Percentiles rank a stretch among this genome's conserved stretches.
Conservation (phyloP, 2,113 vertebrate species). For the Morone chrysops region DNA sequence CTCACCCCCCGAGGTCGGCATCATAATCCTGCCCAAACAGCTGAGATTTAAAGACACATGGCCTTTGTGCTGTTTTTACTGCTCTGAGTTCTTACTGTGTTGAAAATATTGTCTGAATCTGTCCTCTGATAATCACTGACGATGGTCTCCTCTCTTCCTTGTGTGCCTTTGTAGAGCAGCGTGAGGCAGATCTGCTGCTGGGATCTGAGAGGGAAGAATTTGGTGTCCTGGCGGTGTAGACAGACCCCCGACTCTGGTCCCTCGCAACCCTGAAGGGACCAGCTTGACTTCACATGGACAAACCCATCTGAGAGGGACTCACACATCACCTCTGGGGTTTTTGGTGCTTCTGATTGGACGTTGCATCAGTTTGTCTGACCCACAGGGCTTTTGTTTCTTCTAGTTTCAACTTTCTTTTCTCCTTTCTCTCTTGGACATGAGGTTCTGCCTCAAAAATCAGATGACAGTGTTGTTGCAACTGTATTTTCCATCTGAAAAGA, state of each 20-base stretch:
- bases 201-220: constrained; percentile 50
- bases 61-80: constrained; percentile 27
- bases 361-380: not conserved
- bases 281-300: constrained; percentile 18
- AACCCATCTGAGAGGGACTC: not conserved
- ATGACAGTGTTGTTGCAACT: not conserved
- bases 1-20: not conserved
- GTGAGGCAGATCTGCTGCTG: constrained; percentile 16
- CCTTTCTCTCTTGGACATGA: not conserved
- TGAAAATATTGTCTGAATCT: constrained; percentile 33
- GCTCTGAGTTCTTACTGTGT: constrained; percentile 24
- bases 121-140: constrained; percentile 8
- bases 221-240: not conserved
- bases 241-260: not conserved
- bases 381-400: not conserved
- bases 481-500: not conserved
- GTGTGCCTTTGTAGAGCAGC: constrained; percentile 56
- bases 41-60: constrained; percentile 35
- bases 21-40: constrained; percentile 36
- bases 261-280: not conserved
- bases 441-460: not conserved
- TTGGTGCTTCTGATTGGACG: constrained; percentile 33
- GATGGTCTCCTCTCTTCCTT: not conserved
- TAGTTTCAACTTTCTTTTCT: not conserved
- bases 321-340: not conserved